phyloP scores from a whole-genome alignment of 2,888 invertebrate species.

The Sussaba pulchella region DNA sequence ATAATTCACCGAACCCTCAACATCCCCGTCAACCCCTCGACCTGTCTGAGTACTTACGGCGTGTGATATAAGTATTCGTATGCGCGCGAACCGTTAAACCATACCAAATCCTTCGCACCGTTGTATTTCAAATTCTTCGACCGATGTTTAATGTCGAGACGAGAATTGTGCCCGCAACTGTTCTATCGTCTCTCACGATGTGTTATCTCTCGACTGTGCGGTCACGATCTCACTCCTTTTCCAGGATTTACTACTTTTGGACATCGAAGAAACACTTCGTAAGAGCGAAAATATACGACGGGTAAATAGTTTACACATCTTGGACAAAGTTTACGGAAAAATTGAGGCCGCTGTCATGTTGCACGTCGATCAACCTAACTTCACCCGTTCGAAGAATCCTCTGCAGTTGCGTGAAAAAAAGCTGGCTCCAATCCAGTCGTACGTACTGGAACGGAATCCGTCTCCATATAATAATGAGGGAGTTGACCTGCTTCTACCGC shows the following conservation, averaged over 20 bases:
- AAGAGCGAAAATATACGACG: not conserved
- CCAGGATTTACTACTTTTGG: conserved; percentile 52
- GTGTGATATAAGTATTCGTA: not conserved
- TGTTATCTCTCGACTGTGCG: conserved; percentile 42
- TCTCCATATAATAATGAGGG: no score
- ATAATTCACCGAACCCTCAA: conserved; percentile 56
- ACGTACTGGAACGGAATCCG: no score
- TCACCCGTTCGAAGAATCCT: no score
- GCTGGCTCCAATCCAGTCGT: no score
- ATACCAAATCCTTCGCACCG: not conserved
- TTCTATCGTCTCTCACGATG: conserved; percentile 30
- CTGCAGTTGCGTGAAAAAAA: no score
- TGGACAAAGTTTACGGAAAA: no score
- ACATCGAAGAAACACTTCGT: conserved; percentile 18
- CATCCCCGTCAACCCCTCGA: conserved; percentile 19
- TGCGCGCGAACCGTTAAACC: conserved; percentile 13
- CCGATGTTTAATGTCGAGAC: conserved; percentile 19
- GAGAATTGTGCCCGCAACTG: not conserved
- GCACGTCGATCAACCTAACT: no score
- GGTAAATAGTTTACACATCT: no score
- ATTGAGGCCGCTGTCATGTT: no score
- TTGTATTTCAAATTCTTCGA: conserved; percentile 6
- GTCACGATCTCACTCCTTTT: conserved; percentile 45
- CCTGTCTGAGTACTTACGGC: conserved; percentile 35
- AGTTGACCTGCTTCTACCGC: no score